Evolutionary conservation across 1,140 invertebrate genomes (phyloP).

Genomic region (Bemisia tabaci): DNA sequence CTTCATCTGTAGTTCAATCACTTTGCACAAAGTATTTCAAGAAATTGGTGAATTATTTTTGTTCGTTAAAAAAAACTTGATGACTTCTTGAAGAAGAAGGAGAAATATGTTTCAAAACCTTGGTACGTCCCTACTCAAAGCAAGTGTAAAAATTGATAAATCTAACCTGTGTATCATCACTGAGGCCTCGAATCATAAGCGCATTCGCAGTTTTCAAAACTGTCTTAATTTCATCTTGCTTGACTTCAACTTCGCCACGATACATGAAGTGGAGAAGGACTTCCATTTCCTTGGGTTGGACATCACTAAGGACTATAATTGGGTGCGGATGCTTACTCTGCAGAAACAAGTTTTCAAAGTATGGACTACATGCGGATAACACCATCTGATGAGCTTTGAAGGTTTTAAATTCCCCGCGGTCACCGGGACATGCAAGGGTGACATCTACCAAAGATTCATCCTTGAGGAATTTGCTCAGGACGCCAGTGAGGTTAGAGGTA

Average conservation of each 20-base stretch:
- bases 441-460: constrained; percentile 80
- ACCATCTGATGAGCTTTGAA: constrained; percentile 89
- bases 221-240: constrained; percentile 69
- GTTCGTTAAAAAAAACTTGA: not conserved
- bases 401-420: constrained; percentile 36
- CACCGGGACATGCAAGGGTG: constrained; percentile 81
- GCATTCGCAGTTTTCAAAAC: constrained; percentile 84
- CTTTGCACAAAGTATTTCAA: no score
- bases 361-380: constrained; percentile 83
- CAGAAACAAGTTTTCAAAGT: constrained; percentile 86
- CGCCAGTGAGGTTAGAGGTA: constrained; percentile 74
- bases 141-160: constrained; percentile 5
- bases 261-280: constrained; percentile 82
- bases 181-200: constrained; percentile 76
- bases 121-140: not conserved
- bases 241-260: constrained; percentile 79
- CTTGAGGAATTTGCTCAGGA: constrained; percentile 68
- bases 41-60: no score
- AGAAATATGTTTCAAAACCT: not conserved
- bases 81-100: not conserved
- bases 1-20: no score
- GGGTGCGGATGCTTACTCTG: constrained; percentile 82
- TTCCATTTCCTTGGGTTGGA: constrained; percentile 72
- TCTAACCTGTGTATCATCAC: constrained; percentile 62
- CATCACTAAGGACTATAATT: constrained; percentile 82